phyloP scores from a whole-genome alignment of 2,113 vertebrate genomes.

The Pipa parva region DNA sequence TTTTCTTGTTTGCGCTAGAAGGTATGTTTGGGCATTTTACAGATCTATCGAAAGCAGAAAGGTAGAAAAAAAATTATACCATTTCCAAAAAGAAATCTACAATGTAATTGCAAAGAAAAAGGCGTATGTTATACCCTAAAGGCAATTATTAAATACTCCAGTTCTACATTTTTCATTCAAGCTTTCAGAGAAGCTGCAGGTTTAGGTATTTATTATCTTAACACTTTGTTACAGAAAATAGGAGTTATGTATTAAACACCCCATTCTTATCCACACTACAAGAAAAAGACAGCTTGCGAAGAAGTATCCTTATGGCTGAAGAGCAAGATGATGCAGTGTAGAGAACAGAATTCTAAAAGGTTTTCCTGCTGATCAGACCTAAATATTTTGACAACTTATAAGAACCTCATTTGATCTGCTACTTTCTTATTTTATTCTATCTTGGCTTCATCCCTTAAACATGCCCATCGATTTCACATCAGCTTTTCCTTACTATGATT shows the following conservation, averaged over 20 bases:
- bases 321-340: not conserved
- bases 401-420: slow-evolving; percentile 7
- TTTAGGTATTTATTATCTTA: slow-evolving; percentile 9
- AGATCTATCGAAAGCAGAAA: too few relatives aligned
- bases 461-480: too few relatives aligned
- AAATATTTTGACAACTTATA: not conserved
- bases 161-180: slow-evolving; percentile 7
- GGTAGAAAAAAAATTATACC: too few relatives aligned
- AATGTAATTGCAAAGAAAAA: slow-evolving; percentile 7
- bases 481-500: too few relatives aligned
- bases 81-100: too few relatives aligned
- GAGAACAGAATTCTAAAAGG: not conserved
- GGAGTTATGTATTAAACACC: not conserved
- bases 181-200: slow-evolving; percentile 16
- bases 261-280: not conserved
- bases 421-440: slow-evolving; percentile 4
- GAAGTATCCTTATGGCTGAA: slow-evolving; percentile 2
- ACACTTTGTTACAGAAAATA: slow-evolving; percentile 15
- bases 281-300: slow-evolving; percentile 5
- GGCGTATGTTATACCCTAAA: slow-evolving; percentile 11
- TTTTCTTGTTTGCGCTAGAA: too few relatives aligned
- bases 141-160: slow-evolving; percentile 28
- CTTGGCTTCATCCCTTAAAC: not conserved
- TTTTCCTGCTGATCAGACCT: not conserved
- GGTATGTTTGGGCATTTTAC: too few relatives aligned